These are phyloP conservation scores for Calliscelio sp. DNA, from an alignment of 2,888 invertebrate species.

Conservation along the genomic window DNA sequence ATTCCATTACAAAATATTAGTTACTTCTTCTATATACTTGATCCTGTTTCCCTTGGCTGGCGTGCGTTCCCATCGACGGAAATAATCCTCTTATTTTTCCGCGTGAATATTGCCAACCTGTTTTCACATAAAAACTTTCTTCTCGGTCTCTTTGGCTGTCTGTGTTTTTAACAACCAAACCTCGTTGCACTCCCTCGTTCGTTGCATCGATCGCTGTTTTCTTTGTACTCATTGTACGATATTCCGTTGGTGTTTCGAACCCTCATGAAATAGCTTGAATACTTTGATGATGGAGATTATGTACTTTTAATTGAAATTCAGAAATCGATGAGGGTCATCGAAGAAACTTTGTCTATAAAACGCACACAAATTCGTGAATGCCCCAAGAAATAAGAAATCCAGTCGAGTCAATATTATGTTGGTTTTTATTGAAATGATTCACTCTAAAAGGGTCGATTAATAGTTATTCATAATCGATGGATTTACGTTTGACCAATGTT, in stretches of 20 bases:
- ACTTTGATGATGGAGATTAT: constrained; percentile 61
- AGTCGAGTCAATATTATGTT: constrained; percentile 23
- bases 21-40: no score
- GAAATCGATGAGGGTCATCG: constrained; percentile 53
- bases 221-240: constrained; percentile 60
- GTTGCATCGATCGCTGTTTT: constrained; percentile 68
- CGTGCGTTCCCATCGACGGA: neutral
- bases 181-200: constrained; percentile 63
- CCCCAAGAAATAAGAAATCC: constrained; percentile 18
- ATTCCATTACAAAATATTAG: constrained; percentile 16
- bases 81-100: constrained; percentile 35
- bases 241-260: constrained; percentile 59
- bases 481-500: no score
- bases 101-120: constrained; percentile 45
- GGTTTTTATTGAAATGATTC: neutral
- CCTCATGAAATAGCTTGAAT: constrained; percentile 64
- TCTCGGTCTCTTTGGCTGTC: constrained; percentile 49
- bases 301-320: constrained; percentile 69
- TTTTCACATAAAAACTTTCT: constrained; percentile 68
- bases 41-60: neutral
- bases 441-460: no score
- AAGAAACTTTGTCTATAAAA: constrained; percentile 53
- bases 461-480: no score
- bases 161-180: constrained; percentile 61
- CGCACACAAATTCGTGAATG: constrained; percentile 16